Evolutionary conservation across 2,797 vertebrate species (phyloP).

Genomic region (Calcarius lapponicus): DNA sequence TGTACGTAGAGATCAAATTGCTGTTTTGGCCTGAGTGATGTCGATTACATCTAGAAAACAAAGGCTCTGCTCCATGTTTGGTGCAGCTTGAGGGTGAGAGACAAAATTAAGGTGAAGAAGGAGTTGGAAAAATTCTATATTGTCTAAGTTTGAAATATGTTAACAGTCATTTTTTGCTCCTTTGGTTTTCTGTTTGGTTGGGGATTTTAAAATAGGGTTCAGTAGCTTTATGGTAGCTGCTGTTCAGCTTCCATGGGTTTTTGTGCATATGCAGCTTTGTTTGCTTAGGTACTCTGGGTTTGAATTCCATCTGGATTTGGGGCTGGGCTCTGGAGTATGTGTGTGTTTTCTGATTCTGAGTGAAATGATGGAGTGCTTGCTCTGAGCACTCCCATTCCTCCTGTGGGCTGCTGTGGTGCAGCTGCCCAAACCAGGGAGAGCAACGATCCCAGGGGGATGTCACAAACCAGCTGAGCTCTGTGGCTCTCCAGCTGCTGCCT

Average conservation of each 20-base stretch:
- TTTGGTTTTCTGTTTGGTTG: not conserved
- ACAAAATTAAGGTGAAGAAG: not conserved
- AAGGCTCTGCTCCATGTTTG: not conserved
- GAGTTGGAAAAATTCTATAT: not conserved
- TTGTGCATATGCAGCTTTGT: not conserved
- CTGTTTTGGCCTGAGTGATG: not conserved
- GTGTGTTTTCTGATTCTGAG: constrained; percentile 4
- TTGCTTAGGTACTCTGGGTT: not conserved
- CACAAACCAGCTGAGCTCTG: not conserved
- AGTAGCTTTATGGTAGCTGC: not conserved
- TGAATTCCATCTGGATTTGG: not conserved
- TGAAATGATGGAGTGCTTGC: not conserved
- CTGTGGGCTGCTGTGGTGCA: not conserved
- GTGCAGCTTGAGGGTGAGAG: not conserved
- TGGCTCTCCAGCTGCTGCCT: not conserved
- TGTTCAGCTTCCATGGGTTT: not conserved
- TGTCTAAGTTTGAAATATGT: not conserved
- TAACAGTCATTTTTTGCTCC: not conserved
- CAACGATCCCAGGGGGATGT: not conserved
- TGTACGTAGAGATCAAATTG: not conserved
- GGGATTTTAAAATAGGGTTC: not conserved
- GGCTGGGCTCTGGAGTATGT: not conserved
- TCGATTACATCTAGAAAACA: not conserved
- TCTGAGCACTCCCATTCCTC: not conserved
- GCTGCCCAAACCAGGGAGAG: not conserved